These are phyloP conservation scores for Lontra canadensis DNA, from an alignment of 2,113 vertebrate species.

Conservation along the genomic window DNA sequence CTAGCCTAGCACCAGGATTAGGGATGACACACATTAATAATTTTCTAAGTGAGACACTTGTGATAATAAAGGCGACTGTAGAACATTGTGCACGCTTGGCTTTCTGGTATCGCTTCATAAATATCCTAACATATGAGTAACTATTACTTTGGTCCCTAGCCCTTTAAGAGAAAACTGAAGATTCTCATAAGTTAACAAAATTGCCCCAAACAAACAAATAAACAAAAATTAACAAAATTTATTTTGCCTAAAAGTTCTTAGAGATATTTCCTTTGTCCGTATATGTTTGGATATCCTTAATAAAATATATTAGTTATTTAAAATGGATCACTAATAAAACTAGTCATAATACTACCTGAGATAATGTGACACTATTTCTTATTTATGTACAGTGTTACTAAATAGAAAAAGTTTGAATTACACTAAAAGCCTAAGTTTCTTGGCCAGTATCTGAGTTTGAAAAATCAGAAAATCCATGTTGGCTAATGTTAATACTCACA, in stretches of 20 bases:
- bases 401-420: constrained; percentile 36
- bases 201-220: neutral
- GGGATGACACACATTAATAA: neutral
- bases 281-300: constrained; percentile 26
- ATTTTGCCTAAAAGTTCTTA: constrained; percentile 18
- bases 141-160: neutral
- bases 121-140: neutral
- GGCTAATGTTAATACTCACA: neutral
- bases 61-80: neutral
- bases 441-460: neutral
- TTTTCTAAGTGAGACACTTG: neutral
- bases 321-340: constrained; percentile 31
- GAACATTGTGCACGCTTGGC: neutral
- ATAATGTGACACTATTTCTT: neutral
- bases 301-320: constrained; percentile 44
- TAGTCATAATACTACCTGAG: neutral
- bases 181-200: constrained; percentile 17
- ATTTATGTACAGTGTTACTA: neutral
- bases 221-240: neutral
- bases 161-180: constrained; percentile 33
- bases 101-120: neutral
- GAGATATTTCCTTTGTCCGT: neutral
- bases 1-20: neutral
- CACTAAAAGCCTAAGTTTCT: neutral
- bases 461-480: constrained; percentile 33